phyloP scores from a whole-genome alignment of 2,113 vertebrate genomes.

The Amphiprion percula region DNA sequence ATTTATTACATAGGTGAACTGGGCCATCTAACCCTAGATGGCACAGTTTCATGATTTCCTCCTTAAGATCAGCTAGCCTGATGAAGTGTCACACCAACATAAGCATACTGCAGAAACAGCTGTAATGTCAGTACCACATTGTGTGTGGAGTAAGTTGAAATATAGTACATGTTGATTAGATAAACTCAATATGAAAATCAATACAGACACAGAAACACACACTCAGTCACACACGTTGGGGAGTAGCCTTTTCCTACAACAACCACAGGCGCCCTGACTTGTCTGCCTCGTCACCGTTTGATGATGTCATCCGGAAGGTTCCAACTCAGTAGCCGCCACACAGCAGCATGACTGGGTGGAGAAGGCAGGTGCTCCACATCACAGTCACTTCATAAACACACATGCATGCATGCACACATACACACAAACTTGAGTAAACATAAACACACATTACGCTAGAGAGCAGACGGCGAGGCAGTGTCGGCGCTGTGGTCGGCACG shows the following conservation, averaged over 20 bases:
- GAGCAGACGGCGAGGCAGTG: constrained; percentile 53
- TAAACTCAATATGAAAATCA: constrained; percentile 11
- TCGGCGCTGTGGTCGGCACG: constrained; percentile 45
- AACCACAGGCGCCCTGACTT: constrained; percentile 70
- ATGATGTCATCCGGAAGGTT: constrained; percentile 79
- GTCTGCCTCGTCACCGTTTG: constrained; percentile 75
- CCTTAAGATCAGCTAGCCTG: not conserved
- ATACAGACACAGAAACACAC: constrained; percentile 2
- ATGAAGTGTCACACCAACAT: not conserved
- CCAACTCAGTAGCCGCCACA: constrained; percentile 54
- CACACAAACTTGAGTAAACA: constrained; percentile 39
- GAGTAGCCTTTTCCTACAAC: constrained; percentile 65
- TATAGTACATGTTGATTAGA: not conserved
- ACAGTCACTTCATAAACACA: constrained; percentile 42
- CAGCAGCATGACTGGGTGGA: constrained; percentile 53
- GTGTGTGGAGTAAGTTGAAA: not conserved
- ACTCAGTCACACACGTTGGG: constrained; percentile 24
- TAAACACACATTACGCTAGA: constrained; percentile 53
- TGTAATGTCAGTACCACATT: not conserved
- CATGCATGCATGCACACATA: constrained; percentile 2
- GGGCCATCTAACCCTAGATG: no score
- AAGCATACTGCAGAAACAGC: no score
- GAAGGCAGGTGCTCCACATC: constrained; percentile 76
- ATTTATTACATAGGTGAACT: not conserved
- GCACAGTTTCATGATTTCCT: no score